Base-by-base conservation (phyloP, 2,797 vertebrate genomes). In the Gephyroberyx darwinii region DNA sequence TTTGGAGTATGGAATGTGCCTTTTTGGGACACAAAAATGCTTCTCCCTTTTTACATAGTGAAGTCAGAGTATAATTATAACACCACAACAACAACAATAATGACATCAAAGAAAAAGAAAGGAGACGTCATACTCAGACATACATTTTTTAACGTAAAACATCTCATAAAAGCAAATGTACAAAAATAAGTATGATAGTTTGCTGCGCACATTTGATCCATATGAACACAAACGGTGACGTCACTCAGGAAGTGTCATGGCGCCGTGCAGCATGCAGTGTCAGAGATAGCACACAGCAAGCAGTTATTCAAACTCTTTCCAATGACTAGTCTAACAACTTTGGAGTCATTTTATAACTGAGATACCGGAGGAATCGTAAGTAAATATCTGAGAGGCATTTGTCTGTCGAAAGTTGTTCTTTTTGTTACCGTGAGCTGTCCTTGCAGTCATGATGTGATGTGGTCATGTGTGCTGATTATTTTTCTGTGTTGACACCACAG, bases 171-270 rank as follows among this genome's bases (percentile, higher is more conserved):
- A 16, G 14, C 41, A 16, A 43, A 13, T 16, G 14, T 5, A 2
- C 5, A 35, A 16, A 16, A 13, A 43, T 16, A 16, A 16, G 43
- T 45, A 16, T 45, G 43, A 14, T 14, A 51, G 20, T 17, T 19
- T 54, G 6, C 19, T 22, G 45, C 37, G 55, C 69, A 63, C 26
- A 7, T 53, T 51, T 87, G 85, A 87, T 43, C 12, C 77, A 2
- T 66, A 68, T 75, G 68, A 88, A 35, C 8, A 43, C 48, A 8
- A 5, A 2, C 13, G 33, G 1, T 37, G 53, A 76, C 14, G 77
- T 80, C 77, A 74, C n/a, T 1, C 61, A 83, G 83, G 87, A 90
- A 90, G 80, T 87, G 85, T 88, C 86, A 89, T 89, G 85, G 86
- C 83, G 83, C 39, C 57, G 74, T 47, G 26, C 65, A 17, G 47